Evolutionary conservation across 2,797 vertebrate genomes (phyloP).

Genomic region (Pantherophis alleghaniensis): DNA sequence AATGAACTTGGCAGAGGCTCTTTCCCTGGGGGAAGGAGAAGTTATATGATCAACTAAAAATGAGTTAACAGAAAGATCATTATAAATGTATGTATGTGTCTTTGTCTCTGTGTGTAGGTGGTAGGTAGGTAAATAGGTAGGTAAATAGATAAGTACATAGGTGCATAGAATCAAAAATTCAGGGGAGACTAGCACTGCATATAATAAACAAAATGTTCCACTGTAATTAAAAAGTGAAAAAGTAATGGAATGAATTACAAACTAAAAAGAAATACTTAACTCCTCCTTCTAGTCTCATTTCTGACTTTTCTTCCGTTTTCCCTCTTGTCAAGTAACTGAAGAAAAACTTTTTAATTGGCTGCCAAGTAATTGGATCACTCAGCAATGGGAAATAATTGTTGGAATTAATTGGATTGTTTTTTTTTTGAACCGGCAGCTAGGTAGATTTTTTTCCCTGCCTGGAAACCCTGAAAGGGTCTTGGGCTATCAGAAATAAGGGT

Average conservation of each 20-base stretch:
- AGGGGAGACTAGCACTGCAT: not conserved
- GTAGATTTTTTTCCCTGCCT: not conserved
- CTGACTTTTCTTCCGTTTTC: not conserved
- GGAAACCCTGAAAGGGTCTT: not conserved
- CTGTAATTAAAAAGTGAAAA: not conserved
- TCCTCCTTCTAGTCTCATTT: not conserved
- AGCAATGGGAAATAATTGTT: not conserved
- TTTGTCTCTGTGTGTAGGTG: not conserved
- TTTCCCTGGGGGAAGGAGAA: not conserved
- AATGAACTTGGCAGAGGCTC: not conserved
- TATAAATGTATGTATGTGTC: not conserved
- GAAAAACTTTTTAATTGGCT: not conserved
- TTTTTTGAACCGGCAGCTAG: not conserved
- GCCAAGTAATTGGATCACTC: not conserved
- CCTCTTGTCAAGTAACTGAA: not conserved
- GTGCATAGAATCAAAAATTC: not conserved
- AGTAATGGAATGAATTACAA: not conserved
- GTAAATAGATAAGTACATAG: accelerated
- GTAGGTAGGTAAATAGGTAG: not conserved
- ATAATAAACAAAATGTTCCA: not conserved
- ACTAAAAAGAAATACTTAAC: not conserved
- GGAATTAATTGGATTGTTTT: not conserved
- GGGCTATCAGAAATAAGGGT: not conserved
- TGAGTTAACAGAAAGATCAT: not conserved
- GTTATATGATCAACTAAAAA: not conserved